phyloP scores from a whole-genome alignment of 2,113 vertebrate species.

The Saimiri boliviensis region DNA sequence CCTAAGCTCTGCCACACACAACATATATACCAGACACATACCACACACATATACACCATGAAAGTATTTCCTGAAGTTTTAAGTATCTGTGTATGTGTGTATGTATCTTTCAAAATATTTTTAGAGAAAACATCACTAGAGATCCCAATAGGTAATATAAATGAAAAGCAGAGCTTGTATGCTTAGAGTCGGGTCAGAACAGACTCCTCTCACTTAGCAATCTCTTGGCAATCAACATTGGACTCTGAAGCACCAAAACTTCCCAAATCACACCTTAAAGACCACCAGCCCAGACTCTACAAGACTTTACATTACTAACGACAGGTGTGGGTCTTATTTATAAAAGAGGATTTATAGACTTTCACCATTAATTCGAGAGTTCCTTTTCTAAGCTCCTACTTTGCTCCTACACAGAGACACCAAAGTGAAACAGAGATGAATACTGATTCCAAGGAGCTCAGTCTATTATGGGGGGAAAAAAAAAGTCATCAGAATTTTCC shows the following conservation, averaged over 20 bases:
- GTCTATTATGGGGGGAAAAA: not conserved
- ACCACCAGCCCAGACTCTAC: not conserved
- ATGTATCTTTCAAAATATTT: not conserved
- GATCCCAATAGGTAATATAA: not conserved
- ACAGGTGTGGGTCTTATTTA: not conserved
- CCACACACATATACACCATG: not conserved
- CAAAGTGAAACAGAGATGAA: not conserved
- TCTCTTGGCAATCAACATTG: not conserved
- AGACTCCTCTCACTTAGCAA: not conserved
- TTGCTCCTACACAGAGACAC: not conserved
- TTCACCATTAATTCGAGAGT: not conserved
- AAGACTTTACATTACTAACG: not conserved
- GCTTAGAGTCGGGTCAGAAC: not conserved
- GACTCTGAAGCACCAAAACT: not conserved
- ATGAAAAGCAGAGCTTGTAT: not conserved
- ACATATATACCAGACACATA: not conserved
- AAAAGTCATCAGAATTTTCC: conserved; percentile 3
- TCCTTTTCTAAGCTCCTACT: not conserved
- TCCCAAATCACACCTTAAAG: not conserved
- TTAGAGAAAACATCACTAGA: not conserved
- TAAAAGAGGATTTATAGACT: not conserved
- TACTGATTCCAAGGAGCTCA: not conserved
- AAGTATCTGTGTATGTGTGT: not conserved
- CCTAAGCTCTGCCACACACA: not conserved
- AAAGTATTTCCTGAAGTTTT: not conserved